phyloP scores from a whole-genome alignment of 2,888 invertebrate species.

The Morpho achilles region DNA sequence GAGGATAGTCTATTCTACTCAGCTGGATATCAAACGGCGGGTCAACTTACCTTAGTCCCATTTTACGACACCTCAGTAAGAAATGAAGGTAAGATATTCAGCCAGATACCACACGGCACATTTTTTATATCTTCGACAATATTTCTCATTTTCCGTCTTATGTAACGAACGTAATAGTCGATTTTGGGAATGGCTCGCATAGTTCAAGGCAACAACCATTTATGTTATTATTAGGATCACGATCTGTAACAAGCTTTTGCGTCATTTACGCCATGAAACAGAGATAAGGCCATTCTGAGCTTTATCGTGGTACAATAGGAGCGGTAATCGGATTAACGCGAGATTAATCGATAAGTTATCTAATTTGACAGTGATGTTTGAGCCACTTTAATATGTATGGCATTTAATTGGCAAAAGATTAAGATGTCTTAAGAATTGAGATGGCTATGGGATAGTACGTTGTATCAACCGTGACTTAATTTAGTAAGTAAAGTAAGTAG shows the following conservation, averaged over 20 bases:
- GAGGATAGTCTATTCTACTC: too few relatives aligned
- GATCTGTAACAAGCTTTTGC: slow-evolving; percentile 11
- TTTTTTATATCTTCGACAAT: too few relatives aligned
- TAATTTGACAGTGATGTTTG: slow-evolving; percentile 19
- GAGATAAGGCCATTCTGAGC: not conserved
- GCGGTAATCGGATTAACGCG: not conserved
- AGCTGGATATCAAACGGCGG: too few relatives aligned
- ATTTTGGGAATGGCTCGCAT: slow-evolving; percentile 6
- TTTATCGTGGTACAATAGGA: not conserved
- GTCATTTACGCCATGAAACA: slow-evolving; percentile 3
- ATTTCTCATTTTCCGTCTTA: not conserved
- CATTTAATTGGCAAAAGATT: slow-evolving; percentile 2
- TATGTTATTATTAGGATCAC: slow-evolving; percentile 15
- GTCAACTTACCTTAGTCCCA: too few relatives aligned
- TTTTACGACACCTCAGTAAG: too few relatives aligned
- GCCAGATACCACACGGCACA: too few relatives aligned
- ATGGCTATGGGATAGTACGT: not conserved
- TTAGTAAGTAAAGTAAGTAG: too few relatives aligned
- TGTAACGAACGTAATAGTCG: slow-evolving; percentile 6
- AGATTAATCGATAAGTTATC: slow-evolving; percentile 4
- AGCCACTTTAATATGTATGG: slow-evolving; percentile 8
- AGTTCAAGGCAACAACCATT: slow-evolving; percentile 20
- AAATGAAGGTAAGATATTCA: too few relatives aligned
- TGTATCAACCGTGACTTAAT: not conserved
- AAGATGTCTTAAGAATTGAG: too few relatives aligned